These are phyloP conservation scores for Cyrtorhinus lividipennis DNA, from an alignment of 1,140 invertebrate species.

Conservation along the genomic window DNA sequence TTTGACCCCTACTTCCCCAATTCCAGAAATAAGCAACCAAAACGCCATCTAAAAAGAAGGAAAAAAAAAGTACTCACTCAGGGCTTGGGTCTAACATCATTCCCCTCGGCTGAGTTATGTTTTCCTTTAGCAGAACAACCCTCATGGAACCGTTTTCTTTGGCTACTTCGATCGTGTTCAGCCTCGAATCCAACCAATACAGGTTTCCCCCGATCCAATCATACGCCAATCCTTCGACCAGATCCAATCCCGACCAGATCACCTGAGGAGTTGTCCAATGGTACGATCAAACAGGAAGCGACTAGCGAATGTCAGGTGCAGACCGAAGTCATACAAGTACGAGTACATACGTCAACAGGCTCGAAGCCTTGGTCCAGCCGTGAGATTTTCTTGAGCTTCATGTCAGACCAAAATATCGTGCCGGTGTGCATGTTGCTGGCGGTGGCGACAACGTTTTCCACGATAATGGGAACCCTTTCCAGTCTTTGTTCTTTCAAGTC, in stretches of 20 bases:
- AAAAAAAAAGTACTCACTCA: too few species aligned
- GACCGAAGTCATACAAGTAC: too few species aligned
- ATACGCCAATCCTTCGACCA: conserved; percentile 88
- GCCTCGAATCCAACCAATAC: conserved; percentile 89
- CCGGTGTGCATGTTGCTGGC: conserved; percentile 88
- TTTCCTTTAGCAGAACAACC: conserved; percentile 76
- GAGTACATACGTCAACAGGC: conserved; percentile 26
- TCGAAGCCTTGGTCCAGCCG: conserved; percentile 52
- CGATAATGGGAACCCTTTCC: conserved; percentile 78
- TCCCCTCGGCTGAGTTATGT: conserved; percentile 87
- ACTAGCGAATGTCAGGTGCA: background rate
- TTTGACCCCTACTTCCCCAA: too few species aligned
- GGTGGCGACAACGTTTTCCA: conserved; percentile 93
- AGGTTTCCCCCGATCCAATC: conserved; percentile 92
- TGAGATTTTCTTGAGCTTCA: conserved; percentile 92
- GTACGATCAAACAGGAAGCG: too few species aligned
- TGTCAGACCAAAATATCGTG: conserved; percentile 94
- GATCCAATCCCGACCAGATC: conserved; percentile 72
- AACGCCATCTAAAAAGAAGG: too few species aligned
- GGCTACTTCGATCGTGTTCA: conserved; percentile 86
- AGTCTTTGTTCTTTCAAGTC: conserved; percentile 79
- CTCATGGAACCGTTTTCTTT: conserved; percentile 69
- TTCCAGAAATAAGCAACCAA: too few species aligned
- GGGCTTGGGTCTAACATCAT: conserved; percentile 87
- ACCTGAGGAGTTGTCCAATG: conserved; percentile 36